A percentile compares a stretch with the other conserved stretches of the same genome.
Conservation (phyloP, 2,797 vertebrate species). For the Squalus acanthias region DNA sequence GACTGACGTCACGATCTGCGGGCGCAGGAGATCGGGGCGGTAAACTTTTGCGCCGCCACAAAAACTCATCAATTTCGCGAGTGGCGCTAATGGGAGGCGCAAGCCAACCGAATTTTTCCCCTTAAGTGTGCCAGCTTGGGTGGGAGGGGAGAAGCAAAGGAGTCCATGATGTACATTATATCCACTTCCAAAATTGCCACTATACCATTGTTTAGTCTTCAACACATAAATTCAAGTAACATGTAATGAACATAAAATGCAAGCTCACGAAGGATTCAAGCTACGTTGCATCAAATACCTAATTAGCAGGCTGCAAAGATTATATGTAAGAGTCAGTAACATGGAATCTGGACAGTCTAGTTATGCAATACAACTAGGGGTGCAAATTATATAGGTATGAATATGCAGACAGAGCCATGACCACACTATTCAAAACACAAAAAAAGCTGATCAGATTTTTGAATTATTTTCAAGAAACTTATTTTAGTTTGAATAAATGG, state of each 20-base stretch:
- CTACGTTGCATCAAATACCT: neutral
- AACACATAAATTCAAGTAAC: neutral
- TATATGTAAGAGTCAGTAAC: neutral
- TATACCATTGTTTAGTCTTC: neutral
- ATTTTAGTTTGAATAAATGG: neutral
- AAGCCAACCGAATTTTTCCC: too few relatives aligned
- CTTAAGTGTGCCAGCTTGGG: neutral
- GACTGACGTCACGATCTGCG: too few relatives aligned
- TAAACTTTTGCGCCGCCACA: too few relatives aligned
- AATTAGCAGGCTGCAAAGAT: too few relatives aligned
- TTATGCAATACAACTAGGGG: neutral
- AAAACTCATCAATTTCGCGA: too few relatives aligned
- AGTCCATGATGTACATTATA: neutral
- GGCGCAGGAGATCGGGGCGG: too few relatives aligned
- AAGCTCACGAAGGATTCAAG: neutral
- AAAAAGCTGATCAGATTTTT: neutral
- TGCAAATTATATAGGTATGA: neutral
- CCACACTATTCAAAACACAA: neutral
- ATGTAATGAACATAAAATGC: neutral
- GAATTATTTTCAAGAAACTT: neutral
- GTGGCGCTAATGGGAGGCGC: too few relatives aligned
- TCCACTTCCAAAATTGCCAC: neutral
- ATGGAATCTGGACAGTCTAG: neutral
- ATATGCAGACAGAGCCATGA: neutral
- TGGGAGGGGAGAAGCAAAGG: neutral